Conservation (phyloP, 1,140 invertebrate genomes). For the Euborellia annulipes region DNA sequence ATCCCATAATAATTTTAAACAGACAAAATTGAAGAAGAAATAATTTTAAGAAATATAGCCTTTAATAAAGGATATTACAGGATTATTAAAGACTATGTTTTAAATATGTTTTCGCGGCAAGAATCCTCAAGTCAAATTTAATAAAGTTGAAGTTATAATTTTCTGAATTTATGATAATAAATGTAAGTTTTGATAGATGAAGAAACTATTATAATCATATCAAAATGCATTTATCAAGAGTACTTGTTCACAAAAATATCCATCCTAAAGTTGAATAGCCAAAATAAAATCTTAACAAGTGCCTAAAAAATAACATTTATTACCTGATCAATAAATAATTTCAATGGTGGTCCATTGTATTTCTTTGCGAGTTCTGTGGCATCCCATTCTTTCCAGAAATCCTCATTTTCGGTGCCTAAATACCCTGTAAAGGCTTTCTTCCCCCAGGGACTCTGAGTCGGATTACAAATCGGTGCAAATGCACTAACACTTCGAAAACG, state of each 20-base stretch:
- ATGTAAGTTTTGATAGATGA: slow-evolving; percentile 3
- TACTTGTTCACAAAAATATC: neutral
- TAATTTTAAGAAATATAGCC: too few species aligned
- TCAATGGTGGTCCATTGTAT: slow-evolving; percentile 69
- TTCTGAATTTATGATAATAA: too few species aligned
- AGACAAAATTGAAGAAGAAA: too few species aligned
- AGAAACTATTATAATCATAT: too few species aligned
- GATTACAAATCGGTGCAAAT: slow-evolving; percentile 94
- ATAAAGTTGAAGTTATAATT: too few species aligned
- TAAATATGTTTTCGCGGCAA: too few species aligned
- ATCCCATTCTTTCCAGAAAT: slow-evolving; percentile 56
- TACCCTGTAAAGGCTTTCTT: slow-evolving; percentile 77
- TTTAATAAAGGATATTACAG: too few species aligned
- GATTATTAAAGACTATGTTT: too few species aligned
- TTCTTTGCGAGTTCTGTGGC: slow-evolving; percentile 64
- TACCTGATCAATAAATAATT: slow-evolving; percentile 86
- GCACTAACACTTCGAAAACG: slow-evolving; percentile 81
- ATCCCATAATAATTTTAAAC: too few species aligned
- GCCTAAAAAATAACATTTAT: slow-evolving; percentile 2
- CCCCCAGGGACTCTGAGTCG: slow-evolving; percentile 72
- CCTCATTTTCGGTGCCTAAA: slow-evolving; percentile 46
- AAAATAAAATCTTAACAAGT: neutral
- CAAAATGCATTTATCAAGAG: neutral
- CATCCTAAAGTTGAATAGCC: slow-evolving; percentile 1
- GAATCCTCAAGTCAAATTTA: too few species aligned